Percentiles rank a stretch among this genome's conserved stretches.
Conservation (phyloP, 1,140 invertebrate genomes). For the Drosophila nasuta region DNA sequence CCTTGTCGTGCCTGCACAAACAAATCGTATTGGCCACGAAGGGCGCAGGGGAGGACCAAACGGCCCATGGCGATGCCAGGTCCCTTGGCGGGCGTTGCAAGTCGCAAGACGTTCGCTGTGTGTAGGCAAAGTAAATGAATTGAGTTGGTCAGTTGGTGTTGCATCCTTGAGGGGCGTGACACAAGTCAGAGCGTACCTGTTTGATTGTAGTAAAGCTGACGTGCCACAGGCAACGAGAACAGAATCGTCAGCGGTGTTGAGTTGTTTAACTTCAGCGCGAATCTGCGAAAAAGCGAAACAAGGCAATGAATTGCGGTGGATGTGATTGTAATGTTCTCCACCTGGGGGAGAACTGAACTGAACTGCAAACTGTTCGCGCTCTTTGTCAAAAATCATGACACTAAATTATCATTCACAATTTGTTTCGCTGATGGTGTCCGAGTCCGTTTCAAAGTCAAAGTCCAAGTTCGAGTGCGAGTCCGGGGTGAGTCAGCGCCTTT, state of each 20-base stretch:
- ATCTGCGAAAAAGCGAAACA: constrained; percentile 60
- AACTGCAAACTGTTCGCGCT: constrained; percentile 61
- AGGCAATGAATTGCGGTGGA: background rate
- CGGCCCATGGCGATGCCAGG: constrained; percentile 46
- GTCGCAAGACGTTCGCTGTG: constrained; percentile 71
- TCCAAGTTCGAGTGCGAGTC: constrained; percentile 4
- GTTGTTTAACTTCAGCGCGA: constrained; percentile 74
- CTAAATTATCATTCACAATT: constrained; percentile 78
- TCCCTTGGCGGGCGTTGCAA: constrained; percentile 51
- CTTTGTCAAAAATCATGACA: constrained; percentile 80
- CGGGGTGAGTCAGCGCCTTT: constrained; percentile 65
- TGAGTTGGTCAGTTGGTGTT: constrained; percentile 6
- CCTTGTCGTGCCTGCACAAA: constrained; percentile 71
- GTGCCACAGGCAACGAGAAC: constrained; percentile 76
- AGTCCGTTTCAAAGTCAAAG: background rate
- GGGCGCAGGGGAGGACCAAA: constrained; percentile 78
- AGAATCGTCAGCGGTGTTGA: constrained; percentile 79
- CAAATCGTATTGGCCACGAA: constrained; percentile 79
- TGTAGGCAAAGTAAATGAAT: constrained; percentile 13
- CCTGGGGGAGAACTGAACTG: constrained; percentile 35
- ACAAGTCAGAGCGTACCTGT: constrained; percentile 65
- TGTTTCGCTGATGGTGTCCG: constrained; percentile 44
- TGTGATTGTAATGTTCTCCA: too few relatives aligned
- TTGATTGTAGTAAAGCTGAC: constrained; percentile 83
- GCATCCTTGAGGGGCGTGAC: background rate